Percentiles rank a stretch among this genome's conserved stretches.
These are phyloP conservation scores for Catotricha subobsoleta DNA, from an alignment of 2,888 invertebrate species.

Conservation along the genomic window DNA sequence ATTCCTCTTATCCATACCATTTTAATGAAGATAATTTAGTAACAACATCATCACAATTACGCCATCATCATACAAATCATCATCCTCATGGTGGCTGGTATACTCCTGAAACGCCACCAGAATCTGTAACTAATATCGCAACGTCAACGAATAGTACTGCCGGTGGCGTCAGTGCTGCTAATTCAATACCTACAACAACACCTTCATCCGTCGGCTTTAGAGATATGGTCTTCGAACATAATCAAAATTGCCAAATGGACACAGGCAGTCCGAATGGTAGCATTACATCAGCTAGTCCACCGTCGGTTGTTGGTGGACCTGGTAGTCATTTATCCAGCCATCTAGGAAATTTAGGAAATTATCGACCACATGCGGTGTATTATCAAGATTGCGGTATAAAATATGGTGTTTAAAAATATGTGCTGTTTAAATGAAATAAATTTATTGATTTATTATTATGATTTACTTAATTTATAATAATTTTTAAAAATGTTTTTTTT, in stretches of 20 bases:
- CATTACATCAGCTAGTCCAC: constrained; percentile 28
- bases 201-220: constrained; percentile 19
- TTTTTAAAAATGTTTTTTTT: no score
- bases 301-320: constrained; percentile 16
- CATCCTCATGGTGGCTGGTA: constrained; percentile 29
- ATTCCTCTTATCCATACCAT: constrained; percentile 27
- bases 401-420: constrained; percentile 24
- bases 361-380: constrained; percentile 23
- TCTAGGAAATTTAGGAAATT: constrained; percentile 27
- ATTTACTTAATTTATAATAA: no score
- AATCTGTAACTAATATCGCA: constrained; percentile 4
- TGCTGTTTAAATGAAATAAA: neutral
- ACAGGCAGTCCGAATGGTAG: constrained; percentile 29
- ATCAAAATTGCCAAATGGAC: constrained; percentile 29
- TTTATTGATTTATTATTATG: neutral
- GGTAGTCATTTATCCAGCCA: constrained; percentile 25
- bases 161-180: neutral
- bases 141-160: constrained; percentile 13
- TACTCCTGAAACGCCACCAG: constrained; percentile 29
- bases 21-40: constrained; percentile 28
- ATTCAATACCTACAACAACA: constrained; percentile 7
- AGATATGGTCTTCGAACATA: constrained; percentile 30
- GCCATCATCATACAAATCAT: constrained; percentile 17
- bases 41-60: constrained; percentile 17
- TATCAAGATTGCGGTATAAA: constrained; percentile 31